Percentiles rank a stretch among this genome's conserved stretches.
phyloP scores from a whole-genome alignment of 2,797 vertebrate species.

The Chromis chromis region DNA sequence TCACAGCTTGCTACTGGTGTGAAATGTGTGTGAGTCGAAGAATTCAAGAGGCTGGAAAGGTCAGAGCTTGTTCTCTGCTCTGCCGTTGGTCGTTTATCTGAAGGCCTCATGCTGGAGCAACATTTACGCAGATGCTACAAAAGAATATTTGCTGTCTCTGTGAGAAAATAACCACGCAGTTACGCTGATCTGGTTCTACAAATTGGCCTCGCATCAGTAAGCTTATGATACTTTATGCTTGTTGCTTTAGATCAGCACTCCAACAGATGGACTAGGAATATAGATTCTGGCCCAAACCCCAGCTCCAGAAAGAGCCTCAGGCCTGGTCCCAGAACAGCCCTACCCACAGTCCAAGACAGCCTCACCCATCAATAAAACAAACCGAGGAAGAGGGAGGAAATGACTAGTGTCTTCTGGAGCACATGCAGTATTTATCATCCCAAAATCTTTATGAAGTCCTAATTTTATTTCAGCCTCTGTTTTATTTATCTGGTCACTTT shows the following conservation, averaged over 20 bases:
- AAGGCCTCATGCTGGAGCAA: neutral
- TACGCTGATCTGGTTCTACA: constrained; percentile 2
- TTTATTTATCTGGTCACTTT: constrained; percentile 4
- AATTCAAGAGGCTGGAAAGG: constrained; percentile 24
- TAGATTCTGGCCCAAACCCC: constrained; percentile 44
- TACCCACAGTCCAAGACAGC: constrained; percentile 27
- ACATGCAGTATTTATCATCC: neutral
- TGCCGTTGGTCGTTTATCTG: constrained; percentile 24
- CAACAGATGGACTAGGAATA: constrained; percentile 21
- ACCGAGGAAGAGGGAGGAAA: constrained; percentile 23
- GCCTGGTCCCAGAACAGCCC: constrained; percentile 42
- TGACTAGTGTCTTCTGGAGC: constrained; percentile 5
- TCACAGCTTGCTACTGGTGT: constrained; percentile 53
- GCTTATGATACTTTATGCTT: constrained; percentile 1
- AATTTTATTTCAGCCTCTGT: neutral
- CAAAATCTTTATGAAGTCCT: neutral
- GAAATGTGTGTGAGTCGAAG: constrained; percentile 10
- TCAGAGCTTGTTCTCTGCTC: constrained; percentile 30
- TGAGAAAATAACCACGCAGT: constrained; percentile 1
- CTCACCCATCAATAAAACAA: constrained; percentile 62
- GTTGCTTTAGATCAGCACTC: constrained; percentile 24
- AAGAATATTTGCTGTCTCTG: neutral
- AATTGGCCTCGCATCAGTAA: constrained; percentile 17
- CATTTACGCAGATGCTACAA: neutral
- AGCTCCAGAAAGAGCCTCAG: constrained; percentile 29